These are phyloP conservation scores for Cardinalis cardinalis DNA, from an alignment of 2,113 vertebrate species.

Conservation along the genomic window DNA sequence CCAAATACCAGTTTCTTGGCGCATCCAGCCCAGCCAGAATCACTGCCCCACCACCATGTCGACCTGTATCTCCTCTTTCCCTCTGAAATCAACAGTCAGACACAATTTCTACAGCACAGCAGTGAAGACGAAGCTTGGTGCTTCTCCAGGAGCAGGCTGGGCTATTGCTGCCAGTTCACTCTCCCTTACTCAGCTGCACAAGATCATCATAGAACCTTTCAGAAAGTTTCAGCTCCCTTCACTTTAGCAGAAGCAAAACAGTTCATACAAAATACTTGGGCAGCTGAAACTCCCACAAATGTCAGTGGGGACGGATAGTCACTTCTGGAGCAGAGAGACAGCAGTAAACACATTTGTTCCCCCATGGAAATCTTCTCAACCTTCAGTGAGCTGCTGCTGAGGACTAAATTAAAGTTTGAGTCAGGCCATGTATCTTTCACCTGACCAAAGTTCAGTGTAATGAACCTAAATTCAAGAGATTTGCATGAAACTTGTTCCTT, in stretches of 20 bases:
- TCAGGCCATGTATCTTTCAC: neutral
- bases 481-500: neutral
- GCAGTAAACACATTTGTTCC: neutral
- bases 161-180: neutral
- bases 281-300: neutral
- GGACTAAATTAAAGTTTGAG: neutral
- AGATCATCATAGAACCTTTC: rapidly evolving
- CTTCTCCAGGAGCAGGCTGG: neutral
- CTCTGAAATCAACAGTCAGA: neutral
- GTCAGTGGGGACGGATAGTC: neutral
- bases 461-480: neutral
- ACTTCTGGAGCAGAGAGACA: neutral
- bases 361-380: neutral
- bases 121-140: neutral
- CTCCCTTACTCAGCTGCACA: neutral
- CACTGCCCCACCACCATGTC: neutral
- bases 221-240: neutral
- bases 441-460: neutral
- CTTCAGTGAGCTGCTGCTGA: neutral
- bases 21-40: neutral
- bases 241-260: neutral
- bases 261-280: neutral
- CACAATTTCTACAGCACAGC: neutral
- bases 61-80: rapidly evolving
- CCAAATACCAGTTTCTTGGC: neutral